Percentiles rank a stretch among this genome's conserved stretches.
Evolutionary conservation across 2,797 vertebrate genomes (phyloP).

Genomic region (Pantherophis alleghaniensis): DNA sequence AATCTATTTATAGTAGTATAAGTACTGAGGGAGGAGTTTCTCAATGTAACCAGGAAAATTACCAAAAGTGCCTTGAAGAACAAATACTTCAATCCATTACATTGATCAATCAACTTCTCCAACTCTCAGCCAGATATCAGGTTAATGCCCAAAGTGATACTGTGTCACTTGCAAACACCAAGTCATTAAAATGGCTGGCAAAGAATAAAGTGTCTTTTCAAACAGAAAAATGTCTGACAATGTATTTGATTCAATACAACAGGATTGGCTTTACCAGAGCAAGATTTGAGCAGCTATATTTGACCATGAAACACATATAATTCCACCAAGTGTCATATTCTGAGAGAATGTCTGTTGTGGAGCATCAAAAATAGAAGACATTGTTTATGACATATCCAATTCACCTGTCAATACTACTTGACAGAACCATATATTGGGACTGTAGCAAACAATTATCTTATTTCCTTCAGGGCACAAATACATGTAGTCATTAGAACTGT

Average conservation of each 20-base stretch:
- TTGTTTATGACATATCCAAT: not conserved
- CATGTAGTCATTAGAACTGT: not conserved
- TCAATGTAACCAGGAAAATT: not conserved
- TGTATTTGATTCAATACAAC: not conserved
- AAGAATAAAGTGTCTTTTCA: not conserved
- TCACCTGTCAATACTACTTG: not conserved
- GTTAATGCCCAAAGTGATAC: not conserved
- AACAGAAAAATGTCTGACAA: not conserved
- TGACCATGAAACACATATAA: not conserved
- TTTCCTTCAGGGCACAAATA: not conserved
- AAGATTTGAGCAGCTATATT: not conserved
- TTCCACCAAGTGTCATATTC: not conserved
- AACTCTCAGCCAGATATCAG: not conserved
- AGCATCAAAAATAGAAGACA: not conserved
- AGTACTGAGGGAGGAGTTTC: not conserved
- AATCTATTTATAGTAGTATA: not conserved
- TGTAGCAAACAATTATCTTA: not conserved
- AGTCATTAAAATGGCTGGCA: not conserved
- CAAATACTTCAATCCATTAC: not conserved
- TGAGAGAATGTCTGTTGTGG: not conserved
- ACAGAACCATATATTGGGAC: not conserved
- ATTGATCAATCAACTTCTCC: not conserved
- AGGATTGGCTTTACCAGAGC: not conserved
- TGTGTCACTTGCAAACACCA: not conserved
- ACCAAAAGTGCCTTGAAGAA: not conserved